Evolutionary conservation across 1,140 invertebrate genomes (phyloP), one percentile per base, ranked within the genome.

Genomic region (Zaprionus ghesquierei): DNA sequence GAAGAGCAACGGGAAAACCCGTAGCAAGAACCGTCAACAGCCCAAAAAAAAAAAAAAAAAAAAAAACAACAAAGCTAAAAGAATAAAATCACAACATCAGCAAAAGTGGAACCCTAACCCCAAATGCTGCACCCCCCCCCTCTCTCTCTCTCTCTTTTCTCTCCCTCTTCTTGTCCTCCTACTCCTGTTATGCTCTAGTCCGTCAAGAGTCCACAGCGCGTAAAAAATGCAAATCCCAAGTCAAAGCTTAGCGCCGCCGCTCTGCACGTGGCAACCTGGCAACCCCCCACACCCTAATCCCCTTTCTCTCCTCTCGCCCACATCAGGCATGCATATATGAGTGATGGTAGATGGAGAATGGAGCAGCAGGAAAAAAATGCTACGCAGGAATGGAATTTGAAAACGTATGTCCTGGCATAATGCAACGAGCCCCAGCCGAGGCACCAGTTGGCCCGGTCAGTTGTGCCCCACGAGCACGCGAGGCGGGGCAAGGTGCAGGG

Each of bases 211-310:
- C 65, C 71, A 64, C 69, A 62, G 69, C 82, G 76, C 79, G 79
- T 87, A 87, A 87, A 89, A 87, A 87, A 87, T 87, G 84, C 84
- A 87, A 87, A 87, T 87, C 84, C 84, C 84, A 84, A 89, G 84
- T 87, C 84, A 87, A 89, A 89, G 84, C 84, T 87, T 87, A 89
- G 84, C 76, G 71, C 78, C 82, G 79, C 63, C 49, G 70, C 64
- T 60, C 75, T 68, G 78, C 69, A 78, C 75, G 76, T 89, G 82
- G 84, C 79, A 87, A 77, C 82, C 79, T 68, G 82, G 79, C 79
- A 79, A 87, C 76, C 77, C 66, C 58, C 31, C 56, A 44, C 69
- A 54, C 10, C 12, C 29, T 46, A 12, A 20, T 27, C 10, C 9
- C 20, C 23, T 6, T 2, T 9, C 2, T 10, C 15, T 9, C 18